Base-by-base conservation (phyloP, 23 tunicate species). In the Clavelina lepadiformis region DNA sequence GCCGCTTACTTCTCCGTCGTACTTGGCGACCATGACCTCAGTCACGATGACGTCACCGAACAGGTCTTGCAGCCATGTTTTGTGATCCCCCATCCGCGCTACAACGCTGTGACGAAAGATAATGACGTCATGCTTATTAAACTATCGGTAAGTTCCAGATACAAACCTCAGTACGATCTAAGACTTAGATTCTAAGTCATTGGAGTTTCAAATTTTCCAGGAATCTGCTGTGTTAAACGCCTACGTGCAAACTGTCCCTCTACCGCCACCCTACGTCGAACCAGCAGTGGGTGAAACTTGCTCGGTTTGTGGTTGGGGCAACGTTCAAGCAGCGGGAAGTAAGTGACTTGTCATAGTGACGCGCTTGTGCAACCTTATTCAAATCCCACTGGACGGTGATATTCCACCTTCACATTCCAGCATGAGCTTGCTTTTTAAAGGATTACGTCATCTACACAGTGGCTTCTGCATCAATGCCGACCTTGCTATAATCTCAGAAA, bases 251-350 rank as follows among this genome's bases (percentile, higher is more conserved):
- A 25, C 71, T 13, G 69, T 65, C 0, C 21, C 32, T 11, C 60
- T 86, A 6, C 80, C 85, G 33, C 19, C 23, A 21, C 31, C 44
- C 27, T 5, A 37, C 36, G 27, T 4, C 26, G 75, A 62, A 20
- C 61, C 82, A 0, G 52, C 38, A 0, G 75, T 31, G 30, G 95
- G 80, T 0, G 22, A 41, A 0, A 61, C 2, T 35, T 86, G 95
- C 55, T 15, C 37, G 41, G 85, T 82, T 46, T 86, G 95, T 60
- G 95, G 95, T 4, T 86, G 95, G 95, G 95, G 95, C 24, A 79
- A 86, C 61, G 51, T 62, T 7, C 80, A 78, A 6, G 33, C 30
- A 5, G 49, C 74, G 3, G 85, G 85, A 63, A 49, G 95, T 86
- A 46, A 78, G 95, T 71, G 2, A 4, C 24, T 11, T n/a, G n/a